Percentiles rank a stretch among this genome's conserved stretches.
Evolutionary conservation across 2,888 invertebrate genomes (phyloP).

Genomic region (Pasiphila rectangulata): DNA sequence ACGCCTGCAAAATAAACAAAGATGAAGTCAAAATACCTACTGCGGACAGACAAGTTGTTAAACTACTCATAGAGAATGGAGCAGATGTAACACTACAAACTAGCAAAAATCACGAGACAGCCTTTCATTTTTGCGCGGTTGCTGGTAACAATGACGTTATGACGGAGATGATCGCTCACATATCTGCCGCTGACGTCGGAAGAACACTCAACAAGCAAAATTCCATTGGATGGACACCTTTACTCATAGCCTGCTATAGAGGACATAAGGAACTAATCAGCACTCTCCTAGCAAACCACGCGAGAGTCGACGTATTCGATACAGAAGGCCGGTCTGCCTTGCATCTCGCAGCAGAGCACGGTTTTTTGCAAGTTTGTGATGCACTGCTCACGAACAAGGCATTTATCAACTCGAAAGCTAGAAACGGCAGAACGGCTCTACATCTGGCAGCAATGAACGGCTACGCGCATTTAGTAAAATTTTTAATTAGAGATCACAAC

Average conservation of each 20-base stretch:
- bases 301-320: constrained; percentile 99
- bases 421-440: constrained; percentile 97
- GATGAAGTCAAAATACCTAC: constrained; percentile 87
- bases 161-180: constrained; percentile 94
- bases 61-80: constrained; percentile 92
- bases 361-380: constrained; percentile 94
- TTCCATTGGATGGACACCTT: constrained; percentile 97
- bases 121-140: constrained; percentile 96
- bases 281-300: constrained; percentile 94
- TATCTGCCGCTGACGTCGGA: constrained; percentile 94
- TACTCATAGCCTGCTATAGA: constrained; percentile 96
- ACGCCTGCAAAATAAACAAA: constrained; percentile 93
- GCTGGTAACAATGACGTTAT: constrained; percentile 98
- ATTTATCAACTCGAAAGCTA: constrained; percentile 98
- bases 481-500: constrained; percentile 96
- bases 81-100: constrained; percentile 94
- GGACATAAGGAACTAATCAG: constrained; percentile 97
- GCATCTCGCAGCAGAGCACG: constrained; percentile 96
- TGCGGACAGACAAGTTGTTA: constrained; percentile 92
- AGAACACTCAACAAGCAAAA: constrained; percentile 97
- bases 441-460: constrained; percentile 99
- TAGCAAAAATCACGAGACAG: constrained; percentile 93
- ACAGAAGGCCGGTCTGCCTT: constrained; percentile 96
- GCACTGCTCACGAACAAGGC: constrained; percentile 96
- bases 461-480: constrained; percentile 93